Evolutionary conservation across 1,140 invertebrate genomes (phyloP).

Genomic region (Hormaphis cornu): DNA sequence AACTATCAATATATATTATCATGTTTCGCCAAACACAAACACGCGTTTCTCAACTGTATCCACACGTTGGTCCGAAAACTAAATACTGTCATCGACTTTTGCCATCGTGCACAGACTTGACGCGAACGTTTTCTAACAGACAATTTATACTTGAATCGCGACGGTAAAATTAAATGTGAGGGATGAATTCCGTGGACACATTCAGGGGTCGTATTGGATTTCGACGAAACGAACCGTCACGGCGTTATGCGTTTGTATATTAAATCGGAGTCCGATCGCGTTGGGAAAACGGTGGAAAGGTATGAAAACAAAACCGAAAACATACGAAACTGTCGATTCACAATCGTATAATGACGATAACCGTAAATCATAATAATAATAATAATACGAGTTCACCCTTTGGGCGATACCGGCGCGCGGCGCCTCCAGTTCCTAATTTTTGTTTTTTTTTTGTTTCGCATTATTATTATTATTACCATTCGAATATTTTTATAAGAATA

Average conservation of each 20-base stretch:
- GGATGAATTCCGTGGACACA: not conserved
- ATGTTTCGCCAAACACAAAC: too few species aligned
- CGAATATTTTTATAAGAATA: constrained; percentile 28
- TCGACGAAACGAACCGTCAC: too few species aligned
- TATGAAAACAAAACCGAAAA: too few species aligned
- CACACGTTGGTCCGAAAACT: too few species aligned
- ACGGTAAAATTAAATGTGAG: not conserved
- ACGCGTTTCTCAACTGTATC: too few species aligned
- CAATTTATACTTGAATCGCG: not conserved
- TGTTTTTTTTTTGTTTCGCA: not conserved
- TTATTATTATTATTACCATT: constrained; percentile 23
- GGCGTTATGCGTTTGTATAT: not conserved
- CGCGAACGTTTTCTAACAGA: not conserved
- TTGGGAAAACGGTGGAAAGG: constrained; percentile 15
- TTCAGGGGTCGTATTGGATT: too few species aligned
- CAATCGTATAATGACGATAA: constrained; percentile 27
- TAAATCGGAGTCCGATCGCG: not conserved
- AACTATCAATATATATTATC: too few species aligned
- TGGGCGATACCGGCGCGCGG: constrained; percentile 29
- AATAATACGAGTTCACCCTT: constrained; percentile 24
- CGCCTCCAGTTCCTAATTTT: constrained; percentile 22
- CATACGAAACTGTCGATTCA: constrained; percentile 32
- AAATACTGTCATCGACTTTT: not conserved
- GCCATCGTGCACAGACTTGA: not conserved
- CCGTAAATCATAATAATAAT: too few species aligned